Base-by-base conservation (phyloP, 2,113 vertebrate species). In the Willisornis vidua region DNA sequence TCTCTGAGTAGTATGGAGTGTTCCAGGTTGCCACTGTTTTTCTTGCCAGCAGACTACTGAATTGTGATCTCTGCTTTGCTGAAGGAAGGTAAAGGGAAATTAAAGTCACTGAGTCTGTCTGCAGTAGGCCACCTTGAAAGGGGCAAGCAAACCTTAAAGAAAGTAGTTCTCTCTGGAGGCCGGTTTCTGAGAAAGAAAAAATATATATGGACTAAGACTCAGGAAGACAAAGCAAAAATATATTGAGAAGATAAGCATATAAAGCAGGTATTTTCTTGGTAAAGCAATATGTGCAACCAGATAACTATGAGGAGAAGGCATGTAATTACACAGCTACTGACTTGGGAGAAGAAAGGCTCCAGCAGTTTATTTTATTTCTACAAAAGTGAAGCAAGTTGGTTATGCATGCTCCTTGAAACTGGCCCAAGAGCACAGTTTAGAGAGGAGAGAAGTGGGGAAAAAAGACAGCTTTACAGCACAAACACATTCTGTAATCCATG, bases 31-130 rank as follows among this genome's bases (percentile, higher is more conserved):
- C 77, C 78, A 78, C 48, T 90, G 61, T 94, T 94, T 91, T 90
- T 93, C 65, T 84, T 93, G 83, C 76, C 86, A 94, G 70, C 48
- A 91, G 80, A 93, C 72, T 90, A 94, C 93, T 87, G 83, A 94
- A 90, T 93, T 96, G 61, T 89, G 89, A 88, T 95, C 59, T 86
- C 59, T 90, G 55, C 68, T 90, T 94, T 94, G 82, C 87, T 89
- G 1, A 59, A 82, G 87, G 85, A 96, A 95, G 79, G 72, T 78
- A 90, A 93, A 96, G 62, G 48, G 48, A 92, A 91, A 96, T 85
- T 87, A 79, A 90, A 95, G 65, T 78, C 0, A 0, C 51, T 35
- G 68, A 86, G 41, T 66, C 72, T 75, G 61, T 86, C 57, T 86
- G 65, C 73, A 93, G 41, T 57, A 22, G 61, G 82, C 90, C 75